Evolutionary conservation across 2,797 vertebrate genomes (phyloP).

Genomic region (Megaceryle alcyon): DNA sequence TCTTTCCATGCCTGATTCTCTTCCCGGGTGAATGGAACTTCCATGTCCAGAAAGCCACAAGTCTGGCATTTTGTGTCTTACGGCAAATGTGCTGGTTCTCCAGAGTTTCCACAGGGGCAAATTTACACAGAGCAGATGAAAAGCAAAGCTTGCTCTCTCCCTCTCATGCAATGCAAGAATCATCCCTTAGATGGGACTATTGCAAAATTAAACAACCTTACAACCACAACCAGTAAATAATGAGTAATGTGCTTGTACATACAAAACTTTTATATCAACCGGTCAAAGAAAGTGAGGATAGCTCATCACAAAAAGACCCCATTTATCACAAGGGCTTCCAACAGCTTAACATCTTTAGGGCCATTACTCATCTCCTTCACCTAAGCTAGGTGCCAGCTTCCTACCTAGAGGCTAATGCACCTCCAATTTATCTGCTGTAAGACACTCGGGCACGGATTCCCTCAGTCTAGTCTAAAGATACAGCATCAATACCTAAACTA

Average conservation of each 20-base stretch:
- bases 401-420: neutral
- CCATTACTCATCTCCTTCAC: conserved; percentile 69
- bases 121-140: neutral
- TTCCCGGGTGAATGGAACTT: neutral
- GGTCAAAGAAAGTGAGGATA: conserved; percentile 40
- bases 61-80: neutral
- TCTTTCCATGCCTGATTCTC: neutral
- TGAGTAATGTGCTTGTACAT: conserved; percentile 29
- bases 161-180: conserved; percentile 44
- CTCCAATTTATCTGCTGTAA: conserved; percentile 42
- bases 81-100: neutral
- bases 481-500: neutral
- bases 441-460: neutral
- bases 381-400: conserved; percentile 55
- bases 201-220: conserved; percentile 74
- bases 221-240: neutral
- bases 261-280: conserved; percentile 49
- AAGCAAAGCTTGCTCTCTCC: neutral
- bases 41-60: neutral
- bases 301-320: conserved; percentile 48
- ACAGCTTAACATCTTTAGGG: conserved; percentile 60
- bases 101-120: neutral
- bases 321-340: conserved; percentile 69
- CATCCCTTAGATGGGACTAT: conserved; percentile 77
- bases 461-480: neutral